phyloP scores from a whole-genome alignment of 2,888 invertebrate genomes.

The Leucoma salicis region DNA sequence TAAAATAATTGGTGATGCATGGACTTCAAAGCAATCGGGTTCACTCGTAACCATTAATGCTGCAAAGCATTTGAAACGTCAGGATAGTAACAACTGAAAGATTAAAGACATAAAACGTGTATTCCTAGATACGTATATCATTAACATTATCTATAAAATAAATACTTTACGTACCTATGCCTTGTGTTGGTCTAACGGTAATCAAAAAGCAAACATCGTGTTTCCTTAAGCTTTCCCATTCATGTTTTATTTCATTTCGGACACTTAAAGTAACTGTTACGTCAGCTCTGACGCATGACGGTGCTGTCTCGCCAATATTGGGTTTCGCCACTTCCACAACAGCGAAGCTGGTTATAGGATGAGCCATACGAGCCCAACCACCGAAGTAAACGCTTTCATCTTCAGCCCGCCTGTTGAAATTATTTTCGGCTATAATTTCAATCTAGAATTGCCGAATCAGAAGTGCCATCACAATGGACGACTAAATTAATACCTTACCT shows the following conservation, averaged over 20 bases:
- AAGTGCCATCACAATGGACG: no score
- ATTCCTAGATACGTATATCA: no score
- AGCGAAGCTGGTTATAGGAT: slow-evolving; percentile 94
- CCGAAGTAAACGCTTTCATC: slow-evolving; percentile 94
- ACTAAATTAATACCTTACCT: no score
- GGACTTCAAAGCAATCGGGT: no score
- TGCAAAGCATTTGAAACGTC: no score
- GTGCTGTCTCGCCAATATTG: slow-evolving; percentile 96
- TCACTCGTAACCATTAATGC: no score
- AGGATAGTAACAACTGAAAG: no score
- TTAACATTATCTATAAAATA: no score
- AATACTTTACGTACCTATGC: slow-evolving; percentile 85
- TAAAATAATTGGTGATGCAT: no score
- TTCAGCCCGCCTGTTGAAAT: slow-evolving; percentile 87
- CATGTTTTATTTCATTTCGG: slow-evolving; percentile 94
- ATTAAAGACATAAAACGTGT: no score
- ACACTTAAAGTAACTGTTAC: slow-evolving; percentile 96
- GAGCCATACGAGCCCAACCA: slow-evolving; percentile 99
- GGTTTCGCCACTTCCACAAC: slow-evolving; percentile 97
- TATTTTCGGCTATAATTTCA: not conserved
- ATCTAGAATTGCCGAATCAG: no score
- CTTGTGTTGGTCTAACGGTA: slow-evolving; percentile 91
- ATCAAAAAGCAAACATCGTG: slow-evolving; percentile 99
- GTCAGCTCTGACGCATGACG: slow-evolving; percentile 97
- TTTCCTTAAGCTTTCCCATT: slow-evolving; percentile 98